These are phyloP conservation scores for Oceanodroma leucorhoa DNA, from an alignment of 2,797 vertebrate species.

Conservation along the genomic window DNA sequence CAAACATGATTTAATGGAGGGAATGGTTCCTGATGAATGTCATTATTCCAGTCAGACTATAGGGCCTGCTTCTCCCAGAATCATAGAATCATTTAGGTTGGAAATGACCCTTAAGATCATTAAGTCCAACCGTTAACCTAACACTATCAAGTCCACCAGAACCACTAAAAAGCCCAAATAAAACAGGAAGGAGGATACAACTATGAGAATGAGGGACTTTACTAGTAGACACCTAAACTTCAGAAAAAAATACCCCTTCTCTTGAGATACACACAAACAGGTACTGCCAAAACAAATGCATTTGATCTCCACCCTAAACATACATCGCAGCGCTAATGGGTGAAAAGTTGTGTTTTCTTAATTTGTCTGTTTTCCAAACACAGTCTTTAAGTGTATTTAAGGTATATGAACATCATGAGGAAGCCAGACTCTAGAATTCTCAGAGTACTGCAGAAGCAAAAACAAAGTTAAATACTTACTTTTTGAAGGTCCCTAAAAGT, in stretches of 20 bases:
- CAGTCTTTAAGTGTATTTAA: not conserved
- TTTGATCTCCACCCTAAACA: not conserved
- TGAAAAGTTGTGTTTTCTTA: not conserved
- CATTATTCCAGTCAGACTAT: not conserved
- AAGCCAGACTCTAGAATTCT: not conserved
- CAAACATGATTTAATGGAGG: not conserved
- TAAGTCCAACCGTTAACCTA: not conserved
- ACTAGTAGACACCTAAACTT: not conserved
- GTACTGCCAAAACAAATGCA: not conserved
- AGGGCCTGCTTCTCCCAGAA: not conserved
- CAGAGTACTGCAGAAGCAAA: not conserved
- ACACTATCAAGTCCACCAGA: not conserved
- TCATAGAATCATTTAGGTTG: not conserved
- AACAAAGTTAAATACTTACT: not conserved
- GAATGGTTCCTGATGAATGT: not conserved
- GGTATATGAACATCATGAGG: not conserved
- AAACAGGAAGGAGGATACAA: not conserved
- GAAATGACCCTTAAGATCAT: not conserved
- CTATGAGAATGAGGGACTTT: not conserved
- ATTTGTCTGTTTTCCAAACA: not conserved
- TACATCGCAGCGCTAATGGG: fast-evolving
- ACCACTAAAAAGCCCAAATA: not conserved
- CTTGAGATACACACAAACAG: not conserved
- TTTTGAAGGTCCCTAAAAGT: not conserved
- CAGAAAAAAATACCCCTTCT: not conserved